Evolutionary conservation across 2,888 invertebrate species (phyloP).

Genomic region (Tortrix viridana): DNA sequence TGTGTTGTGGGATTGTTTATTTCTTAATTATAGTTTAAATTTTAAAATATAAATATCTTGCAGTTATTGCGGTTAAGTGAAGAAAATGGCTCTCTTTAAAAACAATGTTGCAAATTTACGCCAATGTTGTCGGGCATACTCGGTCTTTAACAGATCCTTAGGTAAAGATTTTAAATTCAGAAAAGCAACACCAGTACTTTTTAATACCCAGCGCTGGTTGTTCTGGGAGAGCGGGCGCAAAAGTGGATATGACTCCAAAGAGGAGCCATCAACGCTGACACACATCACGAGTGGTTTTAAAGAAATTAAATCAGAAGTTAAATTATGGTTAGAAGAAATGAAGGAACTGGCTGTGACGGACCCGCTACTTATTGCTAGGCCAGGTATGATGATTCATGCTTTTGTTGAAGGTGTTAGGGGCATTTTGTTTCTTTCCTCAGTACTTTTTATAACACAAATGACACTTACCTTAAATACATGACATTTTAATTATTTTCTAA

Average conservation of each 20-base stretch:
- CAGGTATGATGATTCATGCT: slow-evolving; percentile 64
- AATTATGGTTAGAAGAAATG: slow-evolving; percentile 87
- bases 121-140: slow-evolving; percentile 23
- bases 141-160: slow-evolving; percentile 39
- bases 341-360: slow-evolving; percentile 86
- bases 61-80: not conserved
- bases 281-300: slow-evolving; percentile 86
- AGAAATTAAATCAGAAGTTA: slow-evolving; percentile 87
- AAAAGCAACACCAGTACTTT: slow-evolving; percentile 45
- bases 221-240: slow-evolving; percentile 86
- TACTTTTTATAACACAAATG: too few species aligned
- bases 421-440: too few species aligned
- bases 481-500: too few species aligned
- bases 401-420: not conserved
- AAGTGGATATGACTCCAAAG: slow-evolving; percentile 82
- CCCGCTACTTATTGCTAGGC: slow-evolving; percentile 81
- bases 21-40: slow-evolving; percentile 15
- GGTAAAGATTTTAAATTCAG: slow-evolving; percentile 46
- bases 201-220: slow-evolving; percentile 57
- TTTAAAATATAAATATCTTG: not conserved
- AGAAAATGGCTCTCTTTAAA: slow-evolving; percentile 26
- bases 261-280: slow-evolving; percentile 75
- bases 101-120: slow-evolving; percentile 15
- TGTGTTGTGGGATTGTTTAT: slow-evolving; percentile 8
- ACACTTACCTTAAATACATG: too few species aligned